phyloP scores from a whole-genome alignment of 2,888 invertebrate genomes.

The Serrognathus titanus region DNA sequence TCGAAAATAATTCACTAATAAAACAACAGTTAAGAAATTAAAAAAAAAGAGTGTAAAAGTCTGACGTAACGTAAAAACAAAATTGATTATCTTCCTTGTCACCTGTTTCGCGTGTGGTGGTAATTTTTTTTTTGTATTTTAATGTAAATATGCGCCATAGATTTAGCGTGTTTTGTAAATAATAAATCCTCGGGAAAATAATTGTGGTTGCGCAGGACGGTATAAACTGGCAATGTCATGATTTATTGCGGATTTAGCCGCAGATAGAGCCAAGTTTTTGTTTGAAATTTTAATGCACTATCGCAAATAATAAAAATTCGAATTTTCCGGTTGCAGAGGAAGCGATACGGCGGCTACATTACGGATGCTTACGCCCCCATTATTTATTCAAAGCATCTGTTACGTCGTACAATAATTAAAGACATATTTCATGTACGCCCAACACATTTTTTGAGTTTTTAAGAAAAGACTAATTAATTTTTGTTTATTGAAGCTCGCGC shows the following conservation, averaged over 20 bases:
- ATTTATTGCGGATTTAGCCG: conserved; percentile 1
- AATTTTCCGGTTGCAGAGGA: background rate
- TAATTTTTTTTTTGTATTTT: background rate
- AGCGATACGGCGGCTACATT: background rate
- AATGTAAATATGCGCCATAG: background rate
- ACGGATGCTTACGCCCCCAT: background rate
- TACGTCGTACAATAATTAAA: conserved; percentile 1
- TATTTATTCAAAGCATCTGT: conserved; percentile 3
- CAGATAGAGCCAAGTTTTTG: conserved; percentile 1
- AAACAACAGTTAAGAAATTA: no score
- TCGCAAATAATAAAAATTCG: background rate
- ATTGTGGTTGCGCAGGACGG: conserved; percentile 7
- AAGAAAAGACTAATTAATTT: no score
- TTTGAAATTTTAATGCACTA: conserved; percentile 1
- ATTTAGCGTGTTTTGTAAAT: background rate
- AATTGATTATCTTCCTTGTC: background rate
- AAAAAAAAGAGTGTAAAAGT: no score
- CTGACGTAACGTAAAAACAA: background rate
- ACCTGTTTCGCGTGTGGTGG: background rate
- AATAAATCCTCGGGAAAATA: background rate
- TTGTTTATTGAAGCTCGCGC: no score
- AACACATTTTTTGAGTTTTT: no score
- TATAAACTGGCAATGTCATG: conserved; percentile 10
- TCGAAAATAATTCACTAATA: no score
- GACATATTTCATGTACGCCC: background rate